phyloP scores from a whole-genome alignment of 2,113 vertebrate genomes.

The Ictalurus furcatus region DNA sequence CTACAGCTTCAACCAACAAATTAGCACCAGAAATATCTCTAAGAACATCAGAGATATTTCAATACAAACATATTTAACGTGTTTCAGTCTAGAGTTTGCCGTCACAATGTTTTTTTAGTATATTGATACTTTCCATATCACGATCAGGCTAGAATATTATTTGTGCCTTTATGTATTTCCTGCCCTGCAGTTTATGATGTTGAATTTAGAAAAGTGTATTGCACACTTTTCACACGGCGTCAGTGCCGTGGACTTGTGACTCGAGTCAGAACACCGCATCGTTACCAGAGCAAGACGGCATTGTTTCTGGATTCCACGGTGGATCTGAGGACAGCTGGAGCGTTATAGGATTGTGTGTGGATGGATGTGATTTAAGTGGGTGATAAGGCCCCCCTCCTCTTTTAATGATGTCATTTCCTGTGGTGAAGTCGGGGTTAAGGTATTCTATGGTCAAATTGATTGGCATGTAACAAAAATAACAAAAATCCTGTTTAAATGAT shows the following conservation, averaged over 20 bases:
- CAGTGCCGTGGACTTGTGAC: background rate
- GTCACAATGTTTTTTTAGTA: background rate
- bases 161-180: background rate
- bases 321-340: background rate
- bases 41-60: background rate
- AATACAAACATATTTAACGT: background rate
- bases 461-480: background rate
- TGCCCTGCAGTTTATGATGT: background rate
- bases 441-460: background rate
- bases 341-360: background rate
- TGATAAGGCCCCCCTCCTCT: background rate
- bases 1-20: background rate
- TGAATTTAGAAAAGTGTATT: background rate
- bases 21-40: background rate
- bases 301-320: background rate
- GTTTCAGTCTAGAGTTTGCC: background rate
- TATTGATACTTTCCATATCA: background rate
- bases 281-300: background rate
- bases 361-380: conserved; percentile 17
- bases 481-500: background rate
- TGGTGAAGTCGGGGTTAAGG: background rate
- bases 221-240: background rate
- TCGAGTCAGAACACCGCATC: background rate
- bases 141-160: background rate
- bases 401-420: conserved; percentile 23